Conservation (phyloP, 2,888 invertebrate species). For the Dioctria rufipes region DNA sequence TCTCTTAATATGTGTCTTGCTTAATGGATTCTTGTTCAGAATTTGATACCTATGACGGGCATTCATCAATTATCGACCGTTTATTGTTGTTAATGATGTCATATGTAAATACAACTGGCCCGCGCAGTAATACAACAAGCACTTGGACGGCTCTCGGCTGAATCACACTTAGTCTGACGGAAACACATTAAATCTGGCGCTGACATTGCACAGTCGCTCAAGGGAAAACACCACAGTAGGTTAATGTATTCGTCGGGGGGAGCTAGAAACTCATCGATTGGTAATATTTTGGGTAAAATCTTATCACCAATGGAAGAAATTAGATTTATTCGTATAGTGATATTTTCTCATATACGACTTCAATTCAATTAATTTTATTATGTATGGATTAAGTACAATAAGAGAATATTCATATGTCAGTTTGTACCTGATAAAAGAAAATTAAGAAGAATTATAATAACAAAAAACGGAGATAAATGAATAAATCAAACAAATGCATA, state of each 20-base stretch:
- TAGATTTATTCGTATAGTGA: too few relatives aligned
- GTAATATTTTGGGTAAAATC: slow-evolving; percentile 23
- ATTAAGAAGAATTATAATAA: too few relatives aligned
- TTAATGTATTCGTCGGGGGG: slow-evolving; percentile 26
- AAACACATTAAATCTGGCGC: slow-evolving; percentile 41
- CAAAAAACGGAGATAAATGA: too few relatives aligned
- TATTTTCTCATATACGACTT: too few relatives aligned
- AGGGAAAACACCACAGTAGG: slow-evolving; percentile 36
- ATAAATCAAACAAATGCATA: too few relatives aligned
- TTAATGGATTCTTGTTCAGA: slow-evolving; percentile 63
- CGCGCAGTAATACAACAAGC: neutral
- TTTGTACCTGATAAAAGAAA: too few relatives aligned
- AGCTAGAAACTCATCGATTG: slow-evolving; percentile 13
- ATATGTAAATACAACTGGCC: slow-evolving; percentile 58
- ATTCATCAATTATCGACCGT: slow-evolving; percentile 62
- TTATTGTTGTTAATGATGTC: slow-evolving; percentile 62
- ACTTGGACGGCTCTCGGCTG: slow-evolving; percentile 38
- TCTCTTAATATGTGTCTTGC: slow-evolving; percentile 63
- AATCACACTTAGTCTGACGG: slow-evolving; percentile 35
- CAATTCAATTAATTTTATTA: too few relatives aligned
- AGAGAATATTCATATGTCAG: too few relatives aligned
- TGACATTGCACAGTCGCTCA: slow-evolving; percentile 27
- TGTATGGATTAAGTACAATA: too few relatives aligned
- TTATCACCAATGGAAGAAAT: too few relatives aligned
- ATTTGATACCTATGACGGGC: slow-evolving; percentile 62